These are phyloP conservation scores for Garrulus glandarius DNA, from an alignment of 2,797 vertebrate genomes.

Conservation along the genomic window DNA sequence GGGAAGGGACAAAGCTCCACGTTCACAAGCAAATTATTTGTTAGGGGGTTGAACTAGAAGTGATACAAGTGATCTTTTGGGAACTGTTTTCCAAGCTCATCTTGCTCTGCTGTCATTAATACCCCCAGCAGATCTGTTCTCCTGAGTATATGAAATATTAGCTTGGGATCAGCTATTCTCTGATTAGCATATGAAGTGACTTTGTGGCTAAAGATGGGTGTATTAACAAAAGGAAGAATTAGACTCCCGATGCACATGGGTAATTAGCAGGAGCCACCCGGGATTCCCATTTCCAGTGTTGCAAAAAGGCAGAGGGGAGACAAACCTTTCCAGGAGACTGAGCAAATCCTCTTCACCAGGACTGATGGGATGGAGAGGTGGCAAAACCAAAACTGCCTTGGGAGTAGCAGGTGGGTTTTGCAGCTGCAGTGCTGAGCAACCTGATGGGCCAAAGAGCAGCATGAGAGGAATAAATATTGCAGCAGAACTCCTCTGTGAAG, in stretches of 20 bases:
- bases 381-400: background rate
- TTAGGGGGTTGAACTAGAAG: background rate
- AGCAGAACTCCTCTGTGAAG: background rate
- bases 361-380: background rate
- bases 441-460: background rate
- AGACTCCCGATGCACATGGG: conserved; percentile 36
- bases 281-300: conserved; percentile 48
- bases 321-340: background rate
- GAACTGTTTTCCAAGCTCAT: background rate
- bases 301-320: conserved; percentile 21
- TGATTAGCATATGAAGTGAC: conserved; percentile 63
- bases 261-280: conserved; percentile 63
- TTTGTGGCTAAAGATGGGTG: conserved; percentile 58
- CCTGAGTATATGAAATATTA: conserved; percentile 23
- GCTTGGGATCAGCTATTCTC: conserved; percentile 58
- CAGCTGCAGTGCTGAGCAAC: background rate
- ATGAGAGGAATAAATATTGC: conserved; percentile 17
- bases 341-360: background rate
- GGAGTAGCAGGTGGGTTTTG: conserved; percentile 33
- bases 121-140: conserved; percentile 25
- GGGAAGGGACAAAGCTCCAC: background rate
- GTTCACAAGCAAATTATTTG: background rate
- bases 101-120: background rate
- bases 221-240: conserved; percentile 59
- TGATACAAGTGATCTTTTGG: background rate